Conservation (phyloP, 2,797 vertebrate species). For the Arnoldichthys spilopterus region DNA sequence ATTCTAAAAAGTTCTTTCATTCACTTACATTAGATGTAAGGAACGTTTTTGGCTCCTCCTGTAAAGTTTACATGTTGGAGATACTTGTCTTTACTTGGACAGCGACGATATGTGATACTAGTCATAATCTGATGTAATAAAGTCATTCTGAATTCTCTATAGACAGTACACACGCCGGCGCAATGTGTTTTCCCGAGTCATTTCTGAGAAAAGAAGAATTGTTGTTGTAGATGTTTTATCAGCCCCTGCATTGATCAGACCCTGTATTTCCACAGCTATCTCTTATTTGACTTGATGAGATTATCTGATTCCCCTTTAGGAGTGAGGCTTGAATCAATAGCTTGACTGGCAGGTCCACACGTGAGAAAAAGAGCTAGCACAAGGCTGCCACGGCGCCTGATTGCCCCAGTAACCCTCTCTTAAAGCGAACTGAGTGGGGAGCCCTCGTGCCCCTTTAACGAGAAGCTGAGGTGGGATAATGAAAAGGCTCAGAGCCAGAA, state of each 20-base stretch:
- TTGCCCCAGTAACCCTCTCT: constrained; percentile 27
- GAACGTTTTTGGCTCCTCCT: no score
- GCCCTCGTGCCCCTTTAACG: constrained; percentile 16
- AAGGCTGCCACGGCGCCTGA: not conserved
- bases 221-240: not conserved
- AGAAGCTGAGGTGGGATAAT: constrained; percentile 38
- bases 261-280: constrained; percentile 16
- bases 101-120: no score
- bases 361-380: constrained; percentile 26
- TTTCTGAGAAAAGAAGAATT: not conserved
- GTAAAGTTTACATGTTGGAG: no score
- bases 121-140: no score
- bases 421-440: constrained; percentile 13
- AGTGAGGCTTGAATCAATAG: constrained; percentile 35
- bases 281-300: constrained; percentile 41
- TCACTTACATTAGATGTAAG: no score
- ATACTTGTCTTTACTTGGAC: no score
- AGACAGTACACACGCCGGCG: no score
- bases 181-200: no score
- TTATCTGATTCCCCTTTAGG: constrained; percentile 40
- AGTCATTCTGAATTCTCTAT: no score
- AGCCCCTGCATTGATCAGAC: not conserved
- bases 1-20: no score
- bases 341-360: constrained; percentile 43
- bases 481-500: constrained; percentile 37